These are phyloP conservation scores for Ailuropoda melanoleuca DNA, from an alignment of 2,113 vertebrate genomes.

Conservation along the genomic window DNA sequence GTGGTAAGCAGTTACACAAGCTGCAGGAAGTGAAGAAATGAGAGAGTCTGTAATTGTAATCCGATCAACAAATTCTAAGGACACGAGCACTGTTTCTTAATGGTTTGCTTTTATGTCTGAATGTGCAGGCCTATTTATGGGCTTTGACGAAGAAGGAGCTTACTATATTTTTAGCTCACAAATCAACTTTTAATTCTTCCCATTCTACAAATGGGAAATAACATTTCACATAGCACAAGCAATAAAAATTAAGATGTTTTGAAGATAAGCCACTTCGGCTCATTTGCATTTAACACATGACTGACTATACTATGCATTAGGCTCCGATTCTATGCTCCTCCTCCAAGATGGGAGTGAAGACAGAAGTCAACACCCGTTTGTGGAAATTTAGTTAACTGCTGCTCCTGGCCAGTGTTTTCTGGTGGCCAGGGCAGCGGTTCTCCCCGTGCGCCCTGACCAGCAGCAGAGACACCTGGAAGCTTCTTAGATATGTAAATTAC, in stretches of 20 bases:
- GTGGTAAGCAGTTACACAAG: background rate
- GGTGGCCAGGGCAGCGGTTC: background rate
- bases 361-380: background rate
- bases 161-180: background rate
- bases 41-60: background rate
- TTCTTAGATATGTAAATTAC: background rate
- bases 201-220: background rate
- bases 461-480: background rate
- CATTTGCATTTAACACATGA: background rate
- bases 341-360: background rate
- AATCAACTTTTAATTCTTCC: conserved; percentile 15
- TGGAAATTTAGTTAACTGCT: background rate
- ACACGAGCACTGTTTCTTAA: background rate
- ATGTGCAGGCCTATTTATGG: background rate
- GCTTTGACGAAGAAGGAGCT: background rate
- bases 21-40: background rate
- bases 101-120: background rate
- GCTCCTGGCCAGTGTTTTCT: background rate
- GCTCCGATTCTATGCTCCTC: background rate
- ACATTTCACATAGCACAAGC: background rate
- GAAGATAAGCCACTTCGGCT: background rate
- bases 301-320: background rate
- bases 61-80: background rate
- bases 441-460: rapidly evolving
- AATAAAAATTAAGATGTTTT: background rate